Conservation (phyloP, 2,888 invertebrate genomes). For the Ypsolopha scabrella region DNA sequence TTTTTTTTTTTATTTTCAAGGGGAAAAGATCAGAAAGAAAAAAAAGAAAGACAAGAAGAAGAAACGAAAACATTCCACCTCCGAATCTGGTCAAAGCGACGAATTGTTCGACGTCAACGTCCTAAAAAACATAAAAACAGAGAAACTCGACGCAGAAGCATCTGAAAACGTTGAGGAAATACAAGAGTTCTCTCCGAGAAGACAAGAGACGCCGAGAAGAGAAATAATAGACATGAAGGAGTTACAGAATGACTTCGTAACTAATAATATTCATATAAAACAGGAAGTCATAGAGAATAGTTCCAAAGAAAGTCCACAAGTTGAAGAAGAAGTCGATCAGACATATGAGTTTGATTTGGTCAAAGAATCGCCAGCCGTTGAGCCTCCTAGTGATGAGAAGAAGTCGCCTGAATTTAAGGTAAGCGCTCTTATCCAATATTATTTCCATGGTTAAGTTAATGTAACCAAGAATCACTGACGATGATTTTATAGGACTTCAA, state of each 20-base stretch:
- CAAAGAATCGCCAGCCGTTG: background rate
- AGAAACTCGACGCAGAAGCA: slow-evolving; percentile 46
- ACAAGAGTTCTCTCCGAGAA: slow-evolving; percentile 37
- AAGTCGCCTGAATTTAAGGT: background rate
- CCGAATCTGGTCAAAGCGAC: slow-evolving; percentile 37
- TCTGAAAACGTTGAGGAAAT: slow-evolving; percentile 12
- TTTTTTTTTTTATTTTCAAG: too few relatives aligned
- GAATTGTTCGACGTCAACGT: slow-evolving; percentile 53
- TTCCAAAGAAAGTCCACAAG: background rate
- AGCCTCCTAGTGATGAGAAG: background rate
- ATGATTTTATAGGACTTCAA: too few relatives aligned
- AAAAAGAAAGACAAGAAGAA: slow-evolving; percentile 23
- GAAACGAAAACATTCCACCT: slow-evolving; percentile 31
- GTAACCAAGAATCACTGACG: too few relatives aligned
- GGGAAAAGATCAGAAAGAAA: slow-evolving; percentile 13
- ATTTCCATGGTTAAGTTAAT: too few relatives aligned
- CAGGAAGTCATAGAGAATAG: slow-evolving; percentile 29
- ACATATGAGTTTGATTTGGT: slow-evolving; percentile 9
- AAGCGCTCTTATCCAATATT: too few relatives aligned
- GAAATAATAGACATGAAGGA: slow-evolving; percentile 62
- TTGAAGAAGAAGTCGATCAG: background rate
- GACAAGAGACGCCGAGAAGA: slow-evolving; percentile 15
- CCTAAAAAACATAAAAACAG: slow-evolving; percentile 56
- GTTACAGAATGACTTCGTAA: slow-evolving; percentile 55
- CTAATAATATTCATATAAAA: slow-evolving; percentile 45